Conservation (phyloP, 35 echinoderm and acorn worm species). For the Patiria miniata region DNA sequence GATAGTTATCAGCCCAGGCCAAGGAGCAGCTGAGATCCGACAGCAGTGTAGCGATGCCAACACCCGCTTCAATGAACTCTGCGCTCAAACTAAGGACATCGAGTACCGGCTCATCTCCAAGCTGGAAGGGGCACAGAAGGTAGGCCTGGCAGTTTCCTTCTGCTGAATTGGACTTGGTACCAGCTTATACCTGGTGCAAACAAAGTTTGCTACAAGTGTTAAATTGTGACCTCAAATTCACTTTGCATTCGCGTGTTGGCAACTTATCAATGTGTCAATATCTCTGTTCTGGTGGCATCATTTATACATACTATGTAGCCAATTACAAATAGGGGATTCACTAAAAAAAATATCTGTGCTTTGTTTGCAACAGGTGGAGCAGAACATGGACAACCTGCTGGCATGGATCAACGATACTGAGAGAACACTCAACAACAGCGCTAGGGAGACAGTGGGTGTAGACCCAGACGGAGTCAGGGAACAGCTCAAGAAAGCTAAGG, state of each 20-base stretch:
- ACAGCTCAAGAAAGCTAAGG: slow-evolving; percentile 97
- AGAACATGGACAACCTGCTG: slow-evolving; percentile 82
- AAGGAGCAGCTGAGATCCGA: slow-evolving; percentile 75
- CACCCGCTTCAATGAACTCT: slow-evolving; percentile 79
- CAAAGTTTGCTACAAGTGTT: no score
- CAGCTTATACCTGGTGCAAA: no score
- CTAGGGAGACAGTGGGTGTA: slow-evolving; percentile 81
- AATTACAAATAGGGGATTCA: no score
- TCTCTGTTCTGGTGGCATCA: no score
- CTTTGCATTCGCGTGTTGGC: no score
- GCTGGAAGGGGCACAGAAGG: slow-evolving; percentile 97
- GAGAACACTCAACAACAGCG: slow-evolving; percentile 51
- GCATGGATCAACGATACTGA: slow-evolving; percentile 87
- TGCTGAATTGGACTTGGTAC: no score
- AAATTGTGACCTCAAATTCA: no score
- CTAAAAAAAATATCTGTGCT: no score
- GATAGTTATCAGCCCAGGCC: slow-evolving; percentile 76
- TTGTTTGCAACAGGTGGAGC: slow-evolving; percentile 87
- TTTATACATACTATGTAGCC: no score
- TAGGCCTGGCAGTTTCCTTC: not conserved
- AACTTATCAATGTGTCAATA: no score
- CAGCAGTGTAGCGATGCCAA: slow-evolving; percentile 77
- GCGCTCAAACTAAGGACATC: slow-evolving; percentile 82
- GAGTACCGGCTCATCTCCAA: slow-evolving; percentile 92
- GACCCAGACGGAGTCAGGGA: slow-evolving; percentile 85